phyloP scores from a whole-genome alignment of 92 coral and sea anemone species.

The Phenganax stokvisi region DNA sequence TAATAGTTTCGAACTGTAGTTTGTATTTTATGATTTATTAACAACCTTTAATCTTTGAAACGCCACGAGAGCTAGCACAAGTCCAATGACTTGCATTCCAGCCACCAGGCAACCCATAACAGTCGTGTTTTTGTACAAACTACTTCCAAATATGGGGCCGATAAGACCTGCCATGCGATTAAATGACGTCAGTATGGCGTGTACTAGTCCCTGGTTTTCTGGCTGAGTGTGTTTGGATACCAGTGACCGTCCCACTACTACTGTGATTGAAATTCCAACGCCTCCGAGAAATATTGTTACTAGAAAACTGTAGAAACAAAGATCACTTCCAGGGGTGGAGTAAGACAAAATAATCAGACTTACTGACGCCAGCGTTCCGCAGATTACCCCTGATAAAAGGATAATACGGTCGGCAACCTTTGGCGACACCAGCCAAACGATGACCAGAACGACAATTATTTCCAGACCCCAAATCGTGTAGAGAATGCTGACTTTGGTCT shows the following conservation, averaged over 20 bases:
- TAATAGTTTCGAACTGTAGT: no score
- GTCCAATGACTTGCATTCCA: constrained; percentile 18
- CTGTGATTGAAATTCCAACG: constrained; percentile 22
- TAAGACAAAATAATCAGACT: constrained; percentile 19
- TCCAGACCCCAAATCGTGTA: constrained; percentile 34
- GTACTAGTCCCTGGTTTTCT: constrained; percentile 32
- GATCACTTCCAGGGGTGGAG: constrained; percentile 26
- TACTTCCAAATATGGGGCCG: constrained; percentile 42
- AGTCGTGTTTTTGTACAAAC: constrained; percentile 25
- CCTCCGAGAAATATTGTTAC: constrained; percentile 31
- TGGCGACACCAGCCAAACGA: constrained; percentile 20
- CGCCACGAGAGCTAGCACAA: constrained; percentile 3
- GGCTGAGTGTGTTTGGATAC: constrained; percentile 32
- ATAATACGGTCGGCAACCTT: constrained; percentile 12
- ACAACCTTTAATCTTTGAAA: not conserved
- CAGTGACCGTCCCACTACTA: constrained; percentile 36
- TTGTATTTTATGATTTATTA: not conserved
- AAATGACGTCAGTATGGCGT: constrained; percentile 30
- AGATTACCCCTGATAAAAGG: constrained; percentile 2
- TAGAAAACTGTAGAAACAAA: constrained; percentile 28
- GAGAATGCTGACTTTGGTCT: constrained; percentile 30
- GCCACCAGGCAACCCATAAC: constrained; percentile 19
- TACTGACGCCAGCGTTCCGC: constrained; percentile 13
- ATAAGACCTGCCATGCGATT: constrained; percentile 36
- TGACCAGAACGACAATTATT: constrained; percentile 23